Conservation (phyloP, 2,888 invertebrate genomes). For the Epinotia demarniana region DNA sequence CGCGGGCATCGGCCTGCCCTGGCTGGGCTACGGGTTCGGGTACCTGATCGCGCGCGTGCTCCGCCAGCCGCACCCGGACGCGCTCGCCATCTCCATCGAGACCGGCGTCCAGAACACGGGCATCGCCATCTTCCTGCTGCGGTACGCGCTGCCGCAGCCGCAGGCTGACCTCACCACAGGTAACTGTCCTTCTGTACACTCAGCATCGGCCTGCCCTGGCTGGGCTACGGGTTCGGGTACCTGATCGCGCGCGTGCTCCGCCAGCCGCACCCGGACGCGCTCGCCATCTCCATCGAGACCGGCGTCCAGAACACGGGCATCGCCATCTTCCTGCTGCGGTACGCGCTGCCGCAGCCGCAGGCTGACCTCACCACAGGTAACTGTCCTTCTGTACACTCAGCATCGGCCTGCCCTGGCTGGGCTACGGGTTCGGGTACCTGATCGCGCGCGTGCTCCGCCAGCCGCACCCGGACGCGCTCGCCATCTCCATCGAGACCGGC, state of each 20-base stretch:
- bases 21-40: conserved; percentile 91
- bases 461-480: not conserved
- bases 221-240: no score
- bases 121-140: conserved; percentile 93
- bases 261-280: conserved; percentile 80
- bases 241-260: no score
- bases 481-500: conserved; percentile 95
- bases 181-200: no score
- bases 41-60: conserved; percentile 85
- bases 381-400: no score
- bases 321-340: conserved; percentile 93
- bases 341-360: conserved; percentile 92
- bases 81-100: conserved; percentile 95
- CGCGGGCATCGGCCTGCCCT: conserved; percentile 92
- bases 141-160: conserved; percentile 92
- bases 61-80: conserved; percentile 87
- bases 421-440: no score
- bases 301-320: conserved; percentile 98
- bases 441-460: no score
- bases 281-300: conserved; percentile 97
- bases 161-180: conserved; percentile 95
- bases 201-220: no score
- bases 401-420: no score
- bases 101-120: conserved; percentile 98
- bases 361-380: conserved; percentile 94